Evolutionary conservation across 2,888 invertebrate species (phyloP).

Genomic region (Brenthis hecate): DNA sequence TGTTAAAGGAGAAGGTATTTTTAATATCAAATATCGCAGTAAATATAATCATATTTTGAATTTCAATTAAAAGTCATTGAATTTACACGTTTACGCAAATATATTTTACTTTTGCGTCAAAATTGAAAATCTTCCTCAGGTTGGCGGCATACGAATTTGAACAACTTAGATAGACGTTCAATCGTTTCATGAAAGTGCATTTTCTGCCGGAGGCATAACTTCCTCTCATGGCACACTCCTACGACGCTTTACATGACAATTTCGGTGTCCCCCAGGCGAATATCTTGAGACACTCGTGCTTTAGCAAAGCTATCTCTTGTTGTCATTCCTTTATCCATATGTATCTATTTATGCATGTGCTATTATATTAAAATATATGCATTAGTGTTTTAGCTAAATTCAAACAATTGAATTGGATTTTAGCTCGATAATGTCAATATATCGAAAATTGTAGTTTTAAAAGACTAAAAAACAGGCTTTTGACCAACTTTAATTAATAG

Average conservation of each 20-base stretch:
- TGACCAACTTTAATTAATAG: no score
- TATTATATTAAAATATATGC: conserved; percentile 7
- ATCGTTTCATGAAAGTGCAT: conserved; percentile 78
- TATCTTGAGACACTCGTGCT: conserved; percentile 52
- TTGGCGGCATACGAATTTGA: conserved; percentile 44
- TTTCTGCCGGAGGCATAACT: conserved; percentile 72
- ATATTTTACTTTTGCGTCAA: background rate
- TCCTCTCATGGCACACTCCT: conserved; percentile 57
- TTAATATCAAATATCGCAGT: no score
- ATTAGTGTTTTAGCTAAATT: no score
- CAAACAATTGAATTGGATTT: no score
- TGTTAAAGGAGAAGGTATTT: no score
- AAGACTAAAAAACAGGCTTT: no score
- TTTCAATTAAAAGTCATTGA: no score
- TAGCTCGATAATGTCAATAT: no score
- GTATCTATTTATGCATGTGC: conserved; percentile 22
- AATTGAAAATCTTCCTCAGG: background rate
- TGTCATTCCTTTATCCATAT: conserved; percentile 47
- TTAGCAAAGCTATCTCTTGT: conserved; percentile 51
- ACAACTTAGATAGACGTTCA: conserved; percentile 74
- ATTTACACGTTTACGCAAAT: no score
- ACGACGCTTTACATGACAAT: conserved; percentile 77
- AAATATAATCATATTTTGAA: no score
- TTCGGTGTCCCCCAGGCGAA: conserved; percentile 68
- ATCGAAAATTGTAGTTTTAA: no score